Base-by-base conservation (phyloP, 53 echinoderm and acorn worm genomes). In the Actinopyga echinites region DNA sequence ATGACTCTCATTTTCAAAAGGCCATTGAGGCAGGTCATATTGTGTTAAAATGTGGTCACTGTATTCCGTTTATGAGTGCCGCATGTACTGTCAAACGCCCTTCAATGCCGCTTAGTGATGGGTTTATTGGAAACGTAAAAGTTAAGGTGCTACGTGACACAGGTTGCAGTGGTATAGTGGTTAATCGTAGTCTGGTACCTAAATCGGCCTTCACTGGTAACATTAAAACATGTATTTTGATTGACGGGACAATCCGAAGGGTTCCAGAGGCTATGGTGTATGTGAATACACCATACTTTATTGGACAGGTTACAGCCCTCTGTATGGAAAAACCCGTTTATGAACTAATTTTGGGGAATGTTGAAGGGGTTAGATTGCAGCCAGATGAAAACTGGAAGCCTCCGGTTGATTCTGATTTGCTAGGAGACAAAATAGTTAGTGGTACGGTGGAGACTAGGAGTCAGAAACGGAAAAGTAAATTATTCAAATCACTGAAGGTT, bases 171-270 rank as follows among this genome's bases (percentile, higher is more conserved):
- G 59, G 59, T 0, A 13, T 59, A 7, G 59, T 59, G 8, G 59
- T 59, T 7, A 22, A 28, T 1, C 9, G 15, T 10, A 10, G 10
- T 0, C 28, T 59, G 0, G 59, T 59, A 2, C 59, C 59, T 6
- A 19, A 2, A 1, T 8, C 8, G 7, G 8, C 4, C 15, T 59
- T 2, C 28, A 80, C 80, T 1, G 80, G 80, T 1, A 25, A 35
- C 64, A 7, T 29, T 1, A 44, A 54, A 4, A 54, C 29, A 1
- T 75, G 75, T 10, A 15, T 80, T 11, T 33, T 80, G 5, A 80
- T 80, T 3, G 80, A 79, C 28, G 80, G 80, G 0, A 80, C 80
- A 22, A 53, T 80, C n/a, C 57, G 61, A 5, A 60, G 37, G 19
- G 49, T 49, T 23, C 61, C 61, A 24, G 58, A 25, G 6, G 80